Conservation (phyloP, 2,797 vertebrate species). For the Telmatherina bonti region DNA sequence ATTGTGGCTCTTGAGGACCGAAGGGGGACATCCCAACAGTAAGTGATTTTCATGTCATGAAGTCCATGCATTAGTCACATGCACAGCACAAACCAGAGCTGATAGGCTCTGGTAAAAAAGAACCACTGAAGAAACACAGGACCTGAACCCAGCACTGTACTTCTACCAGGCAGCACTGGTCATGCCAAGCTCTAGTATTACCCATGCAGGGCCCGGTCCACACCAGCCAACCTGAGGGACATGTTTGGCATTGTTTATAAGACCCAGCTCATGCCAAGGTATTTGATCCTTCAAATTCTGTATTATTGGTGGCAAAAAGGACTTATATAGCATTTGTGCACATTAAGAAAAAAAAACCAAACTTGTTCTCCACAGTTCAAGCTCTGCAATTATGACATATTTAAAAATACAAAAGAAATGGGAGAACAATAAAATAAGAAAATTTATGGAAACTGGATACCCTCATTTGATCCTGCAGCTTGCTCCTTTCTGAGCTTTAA, state of each 20-base stretch:
- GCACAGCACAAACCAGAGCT: slow-evolving; percentile 3
- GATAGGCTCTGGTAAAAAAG: slow-evolving; percentile 9
- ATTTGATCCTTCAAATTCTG: slow-evolving; percentile 57
- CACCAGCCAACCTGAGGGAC: slow-evolving; percentile 36
- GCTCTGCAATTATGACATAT: slow-evolving; percentile 1
- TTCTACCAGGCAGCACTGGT: slow-evolving; percentile 29
- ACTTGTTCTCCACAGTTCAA: slow-evolving; percentile 10
- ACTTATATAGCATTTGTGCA: slow-evolving; percentile 38
- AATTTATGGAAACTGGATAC: neutral
- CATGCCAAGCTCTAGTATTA: slow-evolving; percentile 28
- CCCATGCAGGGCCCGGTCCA: slow-evolving; percentile 19
- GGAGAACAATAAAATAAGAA: slow-evolving; percentile 20
- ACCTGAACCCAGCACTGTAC: slow-evolving; percentile 20
- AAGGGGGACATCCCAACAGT: no score
- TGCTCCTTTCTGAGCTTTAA: slow-evolving; percentile 19
- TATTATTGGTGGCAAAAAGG: slow-evolving; percentile 27
- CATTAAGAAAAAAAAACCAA: slow-evolving; percentile 16
- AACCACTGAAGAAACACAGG: slow-evolving; percentile 15
- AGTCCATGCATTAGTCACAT: slow-evolving; percentile 1
- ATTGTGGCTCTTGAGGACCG: no score
- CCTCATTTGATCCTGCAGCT: slow-evolving; percentile 39
- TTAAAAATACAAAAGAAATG: neutral
- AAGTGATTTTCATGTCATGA: slow-evolving; percentile 20
- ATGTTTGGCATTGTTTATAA: slow-evolving; percentile 32
- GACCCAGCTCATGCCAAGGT: slow-evolving; percentile 44